These are phyloP conservation scores for Perca schrenkii DNA, from an alignment of 2,113 vertebrate genomes.

Conservation along the genomic window DNA sequence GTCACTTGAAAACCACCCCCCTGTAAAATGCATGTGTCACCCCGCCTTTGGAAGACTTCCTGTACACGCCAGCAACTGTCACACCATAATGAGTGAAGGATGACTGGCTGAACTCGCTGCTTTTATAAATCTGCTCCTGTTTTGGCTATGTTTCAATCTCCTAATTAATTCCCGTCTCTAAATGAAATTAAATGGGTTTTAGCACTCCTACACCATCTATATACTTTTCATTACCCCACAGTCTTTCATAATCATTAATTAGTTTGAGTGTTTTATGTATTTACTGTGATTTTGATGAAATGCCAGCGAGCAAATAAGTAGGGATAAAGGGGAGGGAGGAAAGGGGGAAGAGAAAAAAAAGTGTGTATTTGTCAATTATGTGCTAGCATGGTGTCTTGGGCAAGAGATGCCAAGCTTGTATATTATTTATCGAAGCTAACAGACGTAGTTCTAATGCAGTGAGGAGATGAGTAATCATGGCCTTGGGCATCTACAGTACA, in stretches of 20 bases:
- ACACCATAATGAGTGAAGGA: slow-evolving; percentile 65
- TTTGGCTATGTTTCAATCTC: slow-evolving; percentile 60
- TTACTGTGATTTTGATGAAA: slow-evolving; percentile 75
- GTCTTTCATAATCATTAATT: slow-evolving; percentile 78
- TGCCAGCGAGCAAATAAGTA: slow-evolving; percentile 68
- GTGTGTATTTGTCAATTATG: slow-evolving; percentile 72
- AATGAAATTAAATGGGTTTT: slow-evolving; percentile 80
- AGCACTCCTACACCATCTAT: slow-evolving; percentile 78
- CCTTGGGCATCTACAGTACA: slow-evolving; percentile 49
- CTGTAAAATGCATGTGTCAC: slow-evolving; percentile 38
- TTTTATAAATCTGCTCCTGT: slow-evolving; percentile 62
- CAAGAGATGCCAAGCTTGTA: slow-evolving; percentile 63
- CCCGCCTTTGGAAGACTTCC: slow-evolving; percentile 48
- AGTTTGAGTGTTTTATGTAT: slow-evolving; percentile 80
- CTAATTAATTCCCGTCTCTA: slow-evolving; percentile 78
- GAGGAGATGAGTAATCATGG: slow-evolving; percentile 72
- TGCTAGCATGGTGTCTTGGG: slow-evolving; percentile 59
- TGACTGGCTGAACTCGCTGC: slow-evolving; percentile 53
- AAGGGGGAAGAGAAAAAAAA: not conserved
- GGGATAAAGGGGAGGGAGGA: slow-evolving; percentile 32
- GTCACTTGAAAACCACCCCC: slow-evolving; percentile 22
- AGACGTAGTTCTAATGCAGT: slow-evolving; percentile 59
- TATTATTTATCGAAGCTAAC: slow-evolving; percentile 79
- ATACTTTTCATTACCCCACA: slow-evolving; percentile 73
- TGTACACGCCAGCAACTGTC: slow-evolving; percentile 34